Evolutionary conservation across 2,113 vertebrate genomes (phyloP), one percentile per base, ranked within the genome.

Genomic region (Pleuronectes platessa): DNA sequence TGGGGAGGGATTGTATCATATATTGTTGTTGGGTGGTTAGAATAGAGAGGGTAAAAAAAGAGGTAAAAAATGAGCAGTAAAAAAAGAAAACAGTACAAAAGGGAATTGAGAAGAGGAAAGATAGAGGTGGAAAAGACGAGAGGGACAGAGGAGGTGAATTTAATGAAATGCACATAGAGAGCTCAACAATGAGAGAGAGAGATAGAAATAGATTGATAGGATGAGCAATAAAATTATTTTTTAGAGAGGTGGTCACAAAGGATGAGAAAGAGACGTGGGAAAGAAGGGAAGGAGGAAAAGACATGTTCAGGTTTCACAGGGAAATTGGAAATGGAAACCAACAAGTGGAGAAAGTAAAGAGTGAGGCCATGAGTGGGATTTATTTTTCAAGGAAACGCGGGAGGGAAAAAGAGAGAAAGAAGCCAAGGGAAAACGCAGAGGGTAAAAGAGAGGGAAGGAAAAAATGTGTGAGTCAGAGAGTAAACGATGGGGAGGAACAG

Each of bases 141-240:
- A 35, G 35, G 9, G 10, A 37, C 35, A 10, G 8, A 1, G 51
- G n/a, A 59, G 20, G 35, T 64, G 40, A 74, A 77, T 79, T 27
- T 71, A 79, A 90, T 81, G 3, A 76, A 86, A 88, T 73, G 59
- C 66, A 67, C 45, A 54, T 17, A 53, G 61, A 66, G 51, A 76
- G 67, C 58, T 59, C 0, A 62, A 42, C 17, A 23, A 61, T n/a
- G 35, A 76, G 55, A 79, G 45, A 79, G 45, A 80, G 31, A 71
- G 64, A 24, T 35, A 26, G 81, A 82, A 13, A 42, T 17, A 49
- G 45, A 49, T 49, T 84, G 55, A 12, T 42, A 42, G 40, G 40
- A 13, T 42, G 76, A 67, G 59, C 70, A 74, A 76, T 42, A 27
- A 27, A 27, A 27, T 27, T 27, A 27, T 24, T 24, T 24, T 24